These are phyloP conservation scores for Tetraneura akinire DNA, from an alignment of 1,140 invertebrate species.

Conservation along the genomic window DNA sequence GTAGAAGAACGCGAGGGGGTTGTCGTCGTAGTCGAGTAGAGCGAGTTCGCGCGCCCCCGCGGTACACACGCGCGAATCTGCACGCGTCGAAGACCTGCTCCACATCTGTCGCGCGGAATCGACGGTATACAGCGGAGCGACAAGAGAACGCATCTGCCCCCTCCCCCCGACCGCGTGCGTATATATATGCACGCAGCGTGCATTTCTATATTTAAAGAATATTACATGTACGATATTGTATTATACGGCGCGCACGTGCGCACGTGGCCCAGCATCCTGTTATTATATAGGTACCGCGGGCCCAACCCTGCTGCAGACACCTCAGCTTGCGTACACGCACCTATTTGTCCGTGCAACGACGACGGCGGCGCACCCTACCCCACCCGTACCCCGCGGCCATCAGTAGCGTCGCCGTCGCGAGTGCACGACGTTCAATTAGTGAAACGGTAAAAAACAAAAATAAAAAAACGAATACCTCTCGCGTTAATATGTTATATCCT, in stretches of 20 bases:
- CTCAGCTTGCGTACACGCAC: conserved; percentile 36
- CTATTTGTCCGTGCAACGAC: conserved; percentile 23
- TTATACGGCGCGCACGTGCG: no score
- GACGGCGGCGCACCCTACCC: no score
- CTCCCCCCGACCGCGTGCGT: conserved; percentile 23
- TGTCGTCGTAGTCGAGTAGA: conserved; percentile 16
- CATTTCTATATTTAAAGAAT: conserved; percentile 51
- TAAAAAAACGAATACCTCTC: neutral
- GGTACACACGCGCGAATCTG: conserved; percentile 36
- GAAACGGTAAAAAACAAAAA: neutral
- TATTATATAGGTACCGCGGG: neutral
- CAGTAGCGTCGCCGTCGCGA: neutral
- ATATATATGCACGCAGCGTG: no score
- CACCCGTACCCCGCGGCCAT: neutral
- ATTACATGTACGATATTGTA: no score
- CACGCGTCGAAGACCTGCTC: conserved; percentile 48
- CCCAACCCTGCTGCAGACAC: conserved; percentile 41
- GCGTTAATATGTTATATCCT: no score
- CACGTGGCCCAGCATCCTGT: conserved; percentile 50
- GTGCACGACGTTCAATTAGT: conserved; percentile 36
- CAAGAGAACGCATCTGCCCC: conserved; percentile 40
- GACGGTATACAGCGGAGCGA: neutral
- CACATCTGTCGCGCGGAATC: conserved; percentile 30
- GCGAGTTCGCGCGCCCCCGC: conserved; percentile 7
- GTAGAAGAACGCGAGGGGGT: neutral